Conservation (phyloP, 2,113 vertebrate species). For the Alectura lathami region DNA sequence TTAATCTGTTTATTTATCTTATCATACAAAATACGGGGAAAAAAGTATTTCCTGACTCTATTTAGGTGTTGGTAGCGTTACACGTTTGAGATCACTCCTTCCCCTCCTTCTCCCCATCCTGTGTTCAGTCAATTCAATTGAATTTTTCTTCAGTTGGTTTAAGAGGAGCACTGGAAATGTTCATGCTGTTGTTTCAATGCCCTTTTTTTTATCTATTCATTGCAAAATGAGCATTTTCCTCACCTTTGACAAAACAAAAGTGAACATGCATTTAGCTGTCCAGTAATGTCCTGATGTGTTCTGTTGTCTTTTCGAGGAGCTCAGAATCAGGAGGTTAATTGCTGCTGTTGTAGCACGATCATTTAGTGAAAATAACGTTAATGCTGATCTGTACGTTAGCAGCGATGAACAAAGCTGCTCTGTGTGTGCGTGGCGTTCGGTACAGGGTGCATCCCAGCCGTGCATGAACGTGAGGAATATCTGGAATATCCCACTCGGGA, state of each 20-base stretch:
- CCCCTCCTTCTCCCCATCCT: background rate
- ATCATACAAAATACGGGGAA: background rate
- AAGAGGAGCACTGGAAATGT: background rate
- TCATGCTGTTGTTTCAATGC: background rate
- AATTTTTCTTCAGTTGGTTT: background rate
- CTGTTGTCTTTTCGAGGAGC: background rate
- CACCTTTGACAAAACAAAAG: background rate
- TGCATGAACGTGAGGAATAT: background rate
- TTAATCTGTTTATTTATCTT: background rate
- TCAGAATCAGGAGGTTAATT: background rate
- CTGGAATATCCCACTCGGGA: background rate
- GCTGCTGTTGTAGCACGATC: background rate
- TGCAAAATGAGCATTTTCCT: background rate
- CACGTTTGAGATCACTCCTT: background rate
- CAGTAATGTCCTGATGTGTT: too few species aligned
- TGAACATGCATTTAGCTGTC: fast-evolving
- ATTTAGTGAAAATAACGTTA: background rate
- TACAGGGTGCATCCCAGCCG: fast-evolving
- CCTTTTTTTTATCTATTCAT: background rate
- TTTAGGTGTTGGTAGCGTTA: background rate
- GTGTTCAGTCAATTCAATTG: background rate
- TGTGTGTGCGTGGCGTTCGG: fast-evolving
- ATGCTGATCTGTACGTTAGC: fast-evolving
- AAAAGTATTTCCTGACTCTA: background rate
- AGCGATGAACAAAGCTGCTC: fast-evolving